phyloP scores from a whole-genome alignment of 2,113 vertebrate genomes.

The Turdus rufiventris region DNA sequence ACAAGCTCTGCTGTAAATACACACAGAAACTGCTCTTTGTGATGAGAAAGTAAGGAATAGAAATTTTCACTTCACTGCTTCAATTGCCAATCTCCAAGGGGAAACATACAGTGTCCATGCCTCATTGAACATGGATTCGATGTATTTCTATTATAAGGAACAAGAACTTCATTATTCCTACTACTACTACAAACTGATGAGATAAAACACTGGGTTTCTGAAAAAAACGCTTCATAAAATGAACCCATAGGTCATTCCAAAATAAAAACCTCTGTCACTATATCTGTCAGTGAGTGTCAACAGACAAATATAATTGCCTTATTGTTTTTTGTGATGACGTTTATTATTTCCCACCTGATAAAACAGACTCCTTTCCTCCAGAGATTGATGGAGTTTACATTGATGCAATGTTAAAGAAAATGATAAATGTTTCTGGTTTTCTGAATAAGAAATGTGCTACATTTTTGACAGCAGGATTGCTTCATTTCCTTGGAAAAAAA shows the following conservation, averaged over 20 bases:
- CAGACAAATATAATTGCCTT: background rate
- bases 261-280: background rate
- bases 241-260: background rate
- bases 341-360: conserved; percentile 27
- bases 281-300: conserved; percentile 15
- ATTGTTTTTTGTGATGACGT: background rate
- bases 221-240: conserved; percentile 9
- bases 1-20: background rate
- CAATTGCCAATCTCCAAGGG: conserved; percentile 22
- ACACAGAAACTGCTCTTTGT: background rate
- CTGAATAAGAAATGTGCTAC: background rate
- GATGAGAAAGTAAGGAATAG: background rate
- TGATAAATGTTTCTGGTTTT: background rate
- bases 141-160: conserved; percentile 15
- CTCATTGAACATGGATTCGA: conserved; percentile 12
- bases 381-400: background rate
- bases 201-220: background rate
- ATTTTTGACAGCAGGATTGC: background rate
- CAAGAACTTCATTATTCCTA: conserved; percentile 17
- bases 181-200: conserved; percentile 21
- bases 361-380: background rate
- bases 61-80: background rate
- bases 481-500: background rate
- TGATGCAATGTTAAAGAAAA: background rate
- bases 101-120: background rate